Evolutionary conservation across 2,113 vertebrate species (phyloP), one percentile per base, ranked within the genome.

Genomic region (Arizona elegans): DNA sequence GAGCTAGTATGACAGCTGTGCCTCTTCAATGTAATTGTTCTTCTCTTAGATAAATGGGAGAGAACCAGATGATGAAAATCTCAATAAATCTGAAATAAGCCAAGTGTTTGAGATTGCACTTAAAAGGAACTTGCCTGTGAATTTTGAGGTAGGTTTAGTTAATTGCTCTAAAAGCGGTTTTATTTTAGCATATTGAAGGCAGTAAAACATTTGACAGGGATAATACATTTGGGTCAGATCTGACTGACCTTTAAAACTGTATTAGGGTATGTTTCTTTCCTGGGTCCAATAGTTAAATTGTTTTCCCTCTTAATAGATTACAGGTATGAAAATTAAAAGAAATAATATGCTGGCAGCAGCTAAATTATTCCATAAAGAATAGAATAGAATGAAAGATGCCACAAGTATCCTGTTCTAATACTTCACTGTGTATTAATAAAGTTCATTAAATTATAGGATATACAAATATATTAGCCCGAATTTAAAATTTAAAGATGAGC

Each of bases 61-160:
- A 96, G 98, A 99, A 96, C 97, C 98, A 13, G 98, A 98, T 97
- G 99, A 99, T 97, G 99, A 99, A 97, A 99, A 99, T 97, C 98
- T 99, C 94, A 99, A 99, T 98, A 99, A 99, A 97, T 99, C 99
- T 90, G 99, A 99, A 98, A 99, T 99, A 97, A 99, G 99, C 97
- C 99, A 99, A 98, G 99, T 99, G 96, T 99, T 99, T 98, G 99
- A 99, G 98, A 99, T 99, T 97, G 99, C 99, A 97, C 98, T 99
- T 96, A 99, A 99, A 98, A 98, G 99, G 97, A 99, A 99, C 97
- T 97, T 99, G 97, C 98, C 99, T 97, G 99, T 99, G 97, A 99
- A 99, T 97, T 99, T 99, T 98, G 99, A 99, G 99, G 99, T 99
- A 97, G 97, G 97, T 95, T 96, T 97, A 96, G 96, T 98, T 98